phyloP scores from a whole-genome alignment of 23 tunicate genomes.

The Styela clava region DNA sequence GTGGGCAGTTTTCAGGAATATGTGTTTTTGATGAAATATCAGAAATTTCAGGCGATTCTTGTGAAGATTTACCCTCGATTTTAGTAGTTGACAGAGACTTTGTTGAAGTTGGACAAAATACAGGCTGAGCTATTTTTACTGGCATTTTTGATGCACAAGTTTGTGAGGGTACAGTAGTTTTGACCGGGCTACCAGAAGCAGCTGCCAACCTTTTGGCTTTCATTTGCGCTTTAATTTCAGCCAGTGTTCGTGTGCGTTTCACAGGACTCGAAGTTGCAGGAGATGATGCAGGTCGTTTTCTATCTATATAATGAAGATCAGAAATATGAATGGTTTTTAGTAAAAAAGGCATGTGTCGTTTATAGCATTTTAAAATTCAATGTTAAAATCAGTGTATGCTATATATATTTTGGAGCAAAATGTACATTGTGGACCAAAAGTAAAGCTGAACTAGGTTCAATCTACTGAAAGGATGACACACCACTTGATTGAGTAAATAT shows the following conservation, averaged over 20 bases:
- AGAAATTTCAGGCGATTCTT: not conserved
- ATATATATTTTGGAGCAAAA: no score
- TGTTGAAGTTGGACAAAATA: not conserved
- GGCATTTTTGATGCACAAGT: not conserved
- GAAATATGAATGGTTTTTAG: no score
- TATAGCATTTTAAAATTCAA: no score
- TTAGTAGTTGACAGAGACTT: not conserved
- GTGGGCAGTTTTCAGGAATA: not conserved
- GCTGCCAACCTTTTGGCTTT: conserved; percentile 75
- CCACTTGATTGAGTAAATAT: no score
- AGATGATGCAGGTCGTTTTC: not conserved
- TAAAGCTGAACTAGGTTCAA: no score
- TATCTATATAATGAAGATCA: not conserved
- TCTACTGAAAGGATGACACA: no score
- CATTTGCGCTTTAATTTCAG: conserved; percentile 93
- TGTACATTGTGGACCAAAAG: no score
- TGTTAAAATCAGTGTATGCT: no score
- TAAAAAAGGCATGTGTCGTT: no score
- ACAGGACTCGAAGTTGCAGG: conserved; percentile 34
- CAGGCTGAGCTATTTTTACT: not conserved
- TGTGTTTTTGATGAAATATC: not conserved
- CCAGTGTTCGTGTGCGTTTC: conserved; percentile 74
- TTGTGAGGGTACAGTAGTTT: not conserved
- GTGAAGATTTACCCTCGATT: not conserved
- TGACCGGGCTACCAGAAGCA: conserved; percentile 19